Evolutionary conservation across 2,113 vertebrate species (phyloP).

Genomic region (Alces alces): DNA sequence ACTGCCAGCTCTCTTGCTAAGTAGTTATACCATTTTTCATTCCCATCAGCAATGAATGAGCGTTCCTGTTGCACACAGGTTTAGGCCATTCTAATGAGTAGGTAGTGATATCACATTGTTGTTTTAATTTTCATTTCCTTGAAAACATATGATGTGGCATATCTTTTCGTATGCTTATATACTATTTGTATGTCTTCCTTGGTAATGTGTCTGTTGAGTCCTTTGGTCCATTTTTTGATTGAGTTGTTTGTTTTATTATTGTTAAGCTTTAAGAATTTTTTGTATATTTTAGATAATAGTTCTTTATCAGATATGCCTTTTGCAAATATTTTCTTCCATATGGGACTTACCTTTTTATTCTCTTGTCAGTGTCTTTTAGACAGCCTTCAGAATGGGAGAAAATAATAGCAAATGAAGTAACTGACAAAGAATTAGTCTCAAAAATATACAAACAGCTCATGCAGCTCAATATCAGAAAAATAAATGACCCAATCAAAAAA

Average conservation of each 20-base stretch:
- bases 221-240: not conserved
- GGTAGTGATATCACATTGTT: not conserved
- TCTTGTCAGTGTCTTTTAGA: not conserved
- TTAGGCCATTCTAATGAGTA: not conserved
- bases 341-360: not conserved
- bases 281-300: not conserved
- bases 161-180: not conserved
- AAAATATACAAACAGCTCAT: not conserved
- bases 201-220: not conserved
- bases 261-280: not conserved
- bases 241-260: not conserved
- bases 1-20: not conserved
- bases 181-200: not conserved
- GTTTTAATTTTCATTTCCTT: not conserved
- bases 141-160: not conserved
- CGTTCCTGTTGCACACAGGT: not conserved
- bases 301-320: not conserved
- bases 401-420: not conserved
- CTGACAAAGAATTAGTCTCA: not conserved
- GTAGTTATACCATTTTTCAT: not conserved
- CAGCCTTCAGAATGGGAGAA: not conserved
- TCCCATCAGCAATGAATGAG: not conserved
- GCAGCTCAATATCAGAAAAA: not conserved
- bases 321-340: not conserved
- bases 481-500: not conserved